A percentile compares a stretch with the other conserved stretches of the same genome.
These are phyloP conservation scores for Chloroclystis v-ata DNA, from an alignment of 2,888 invertebrate genomes.

Conservation along the genomic window DNA sequence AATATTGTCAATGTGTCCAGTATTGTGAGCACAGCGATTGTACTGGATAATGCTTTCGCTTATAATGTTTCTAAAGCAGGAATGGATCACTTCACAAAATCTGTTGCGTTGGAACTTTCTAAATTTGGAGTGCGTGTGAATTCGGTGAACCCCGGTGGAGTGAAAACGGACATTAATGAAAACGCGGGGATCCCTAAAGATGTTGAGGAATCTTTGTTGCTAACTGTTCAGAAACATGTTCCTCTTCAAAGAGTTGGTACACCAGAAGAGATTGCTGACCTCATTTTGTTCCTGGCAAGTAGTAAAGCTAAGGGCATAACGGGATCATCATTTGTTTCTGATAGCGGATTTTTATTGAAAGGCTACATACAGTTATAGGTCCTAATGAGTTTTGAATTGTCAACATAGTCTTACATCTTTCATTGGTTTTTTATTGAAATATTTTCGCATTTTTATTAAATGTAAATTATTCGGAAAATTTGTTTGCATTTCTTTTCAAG, in stretches of 20 bases:
- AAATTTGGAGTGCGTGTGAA: slow-evolving; percentile 79
- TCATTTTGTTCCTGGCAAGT: slow-evolving; percentile 28
- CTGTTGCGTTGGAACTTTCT: slow-evolving; percentile 81
- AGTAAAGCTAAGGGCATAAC: slow-evolving; percentile 28
- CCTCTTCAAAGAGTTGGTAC: slow-evolving; percentile 17
- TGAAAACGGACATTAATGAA: slow-evolving; percentile 45
- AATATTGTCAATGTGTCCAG: slow-evolving; percentile 31
- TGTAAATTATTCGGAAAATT: too few species aligned
- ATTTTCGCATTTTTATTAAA: too few species aligned
- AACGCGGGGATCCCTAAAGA: too few species aligned
- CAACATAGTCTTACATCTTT: too few species aligned
- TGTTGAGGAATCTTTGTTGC: too few species aligned
- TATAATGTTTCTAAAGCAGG: slow-evolving; percentile 85
- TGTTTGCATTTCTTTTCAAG: too few species aligned
- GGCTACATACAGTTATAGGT: not conserved
- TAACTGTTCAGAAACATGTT: not conserved
- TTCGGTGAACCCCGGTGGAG: slow-evolving; percentile 83
- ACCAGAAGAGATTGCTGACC: slow-evolving; percentile 28
- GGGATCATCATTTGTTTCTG: slow-evolving; percentile 19
- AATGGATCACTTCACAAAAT: slow-evolving; percentile 84
- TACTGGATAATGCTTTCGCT: slow-evolving; percentile 10
- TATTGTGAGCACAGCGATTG: slow-evolving; percentile 19
- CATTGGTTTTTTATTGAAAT: too few species aligned
- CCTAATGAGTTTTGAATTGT: too few species aligned
- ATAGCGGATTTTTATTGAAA: slow-evolving; percentile 12